These are phyloP conservation scores for Lithophane ornitopus DNA, from an alignment of 2,888 invertebrate genomes.

Conservation along the genomic window DNA sequence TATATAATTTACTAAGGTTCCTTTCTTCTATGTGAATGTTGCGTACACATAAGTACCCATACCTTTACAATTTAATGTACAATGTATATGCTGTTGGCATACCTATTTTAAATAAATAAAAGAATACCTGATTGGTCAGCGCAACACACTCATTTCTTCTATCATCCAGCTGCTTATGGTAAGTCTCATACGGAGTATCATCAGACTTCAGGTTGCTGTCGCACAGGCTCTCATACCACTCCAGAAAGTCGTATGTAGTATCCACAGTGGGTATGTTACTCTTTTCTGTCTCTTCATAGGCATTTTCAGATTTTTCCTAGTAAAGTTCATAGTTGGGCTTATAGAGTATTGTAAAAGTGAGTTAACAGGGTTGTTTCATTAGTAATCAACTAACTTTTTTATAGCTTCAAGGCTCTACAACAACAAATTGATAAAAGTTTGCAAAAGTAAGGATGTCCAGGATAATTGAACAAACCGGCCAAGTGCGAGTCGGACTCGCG, in stretches of 20 bases:
- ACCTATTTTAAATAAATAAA: no score
- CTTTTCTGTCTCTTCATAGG: conserved; percentile 63
- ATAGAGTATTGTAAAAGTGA: background rate
- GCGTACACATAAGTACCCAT: no score
- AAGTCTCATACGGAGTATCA: conserved; percentile 93
- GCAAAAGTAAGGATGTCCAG: background rate
- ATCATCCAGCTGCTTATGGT: conserved; percentile 93
- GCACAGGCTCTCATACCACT: conserved; percentile 94
- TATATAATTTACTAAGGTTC: no score
- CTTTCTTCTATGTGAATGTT: no score
- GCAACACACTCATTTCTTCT: conserved; percentile 93
- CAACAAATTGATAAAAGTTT: background rate
- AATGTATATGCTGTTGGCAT: no score
- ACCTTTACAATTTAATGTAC: no score
- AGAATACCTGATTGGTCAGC: conserved; percentile 91
- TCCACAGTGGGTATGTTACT: conserved; percentile 84
- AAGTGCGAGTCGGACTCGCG: no score
- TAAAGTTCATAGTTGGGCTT: conserved; percentile 5
- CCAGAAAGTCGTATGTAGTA: conserved; percentile 93
- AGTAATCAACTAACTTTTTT: background rate
- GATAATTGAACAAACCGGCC: background rate
- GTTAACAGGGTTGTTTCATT: background rate
- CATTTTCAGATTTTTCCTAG: conserved; percentile 66
- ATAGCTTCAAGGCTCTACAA: no score
- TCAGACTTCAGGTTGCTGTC: conserved; percentile 93